phyloP scores from a whole-genome alignment of 2,113 vertebrate species.

The Cyprinodon tularosa region DNA sequence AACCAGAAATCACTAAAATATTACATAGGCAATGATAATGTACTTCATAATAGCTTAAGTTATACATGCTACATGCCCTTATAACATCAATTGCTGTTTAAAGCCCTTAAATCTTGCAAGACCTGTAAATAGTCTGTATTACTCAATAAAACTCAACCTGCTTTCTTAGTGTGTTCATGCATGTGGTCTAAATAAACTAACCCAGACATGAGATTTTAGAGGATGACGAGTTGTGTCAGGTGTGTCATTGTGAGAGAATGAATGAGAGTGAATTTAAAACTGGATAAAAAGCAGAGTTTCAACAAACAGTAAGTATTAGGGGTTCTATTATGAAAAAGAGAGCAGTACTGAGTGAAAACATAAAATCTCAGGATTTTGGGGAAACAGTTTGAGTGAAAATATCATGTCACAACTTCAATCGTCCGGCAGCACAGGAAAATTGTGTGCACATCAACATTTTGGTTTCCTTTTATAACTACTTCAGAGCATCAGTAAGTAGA shows the following conservation, averaged over 20 bases:
- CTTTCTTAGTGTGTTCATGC: too few relatives aligned
- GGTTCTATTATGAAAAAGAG: slow-evolving; percentile 61
- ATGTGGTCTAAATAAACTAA: too few relatives aligned
- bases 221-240: slow-evolving; percentile 28
- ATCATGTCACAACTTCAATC: slow-evolving; percentile 52
- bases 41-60: too few relatives aligned
- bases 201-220: too few relatives aligned
- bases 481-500: slow-evolving; percentile 47
- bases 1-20: too few relatives aligned
- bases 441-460: slow-evolving; percentile 27
- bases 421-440: slow-evolving; percentile 39
- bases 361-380: slow-evolving; percentile 48
- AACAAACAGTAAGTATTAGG: slow-evolving; percentile 32
- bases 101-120: too few relatives aligned
- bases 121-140: too few relatives aligned
- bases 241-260: slow-evolving; percentile 21
- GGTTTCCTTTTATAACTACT: slow-evolving; percentile 27
- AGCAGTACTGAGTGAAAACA: slow-evolving; percentile 52
- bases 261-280: slow-evolving; percentile 56
- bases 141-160: too few relatives aligned
- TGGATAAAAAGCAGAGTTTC: slow-evolving; percentile 42
- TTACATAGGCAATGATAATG: too few relatives aligned
- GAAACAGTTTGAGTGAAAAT: slow-evolving; percentile 30
- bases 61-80: too few relatives aligned
- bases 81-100: too few relatives aligned